Conservation (phyloP, 2,797 vertebrate genomes). For the Rhyacichthys aspro region DNA sequence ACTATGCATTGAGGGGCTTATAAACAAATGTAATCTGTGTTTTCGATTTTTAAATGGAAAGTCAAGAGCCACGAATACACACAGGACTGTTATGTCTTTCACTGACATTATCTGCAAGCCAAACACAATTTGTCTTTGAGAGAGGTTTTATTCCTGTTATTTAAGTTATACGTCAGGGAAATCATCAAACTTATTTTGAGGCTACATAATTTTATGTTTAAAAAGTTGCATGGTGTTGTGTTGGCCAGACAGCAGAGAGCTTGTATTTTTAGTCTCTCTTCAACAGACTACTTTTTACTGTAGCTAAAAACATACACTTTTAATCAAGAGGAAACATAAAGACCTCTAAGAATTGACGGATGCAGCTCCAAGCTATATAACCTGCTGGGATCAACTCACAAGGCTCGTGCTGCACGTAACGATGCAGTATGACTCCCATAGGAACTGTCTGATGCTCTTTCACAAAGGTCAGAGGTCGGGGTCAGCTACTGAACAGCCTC, state of each 20-base stretch:
- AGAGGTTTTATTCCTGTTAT: no score
- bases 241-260: no score
- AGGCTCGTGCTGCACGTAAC: slow-evolving; percentile 22
- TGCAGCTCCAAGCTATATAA: slow-evolving; percentile 18
- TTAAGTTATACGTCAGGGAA: slow-evolving; percentile 15
- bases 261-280: background rate
- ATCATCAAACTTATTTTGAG: no score
- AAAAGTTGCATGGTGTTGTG: no score
- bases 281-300: background rate
- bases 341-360: slow-evolving; percentile 1
- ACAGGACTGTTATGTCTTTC: no score
- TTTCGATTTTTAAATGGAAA: no score
- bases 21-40: no score
- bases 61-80: no score
- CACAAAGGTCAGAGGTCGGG: slow-evolving; percentile 33
- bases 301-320: background rate
- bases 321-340: background rate
- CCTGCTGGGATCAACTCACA: slow-evolving; percentile 20
- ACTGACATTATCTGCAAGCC: background rate
- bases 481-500: slow-evolving; percentile 23
- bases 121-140: no score
- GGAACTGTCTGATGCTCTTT: slow-evolving; percentile 22
- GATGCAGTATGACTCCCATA: slow-evolving; percentile 28
- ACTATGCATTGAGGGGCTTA: no score
- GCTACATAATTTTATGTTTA: no score